Percentiles rank a stretch among this genome's conserved stretches.
Conservation (phyloP, 2,888 invertebrate genomes). For the Erebia ligea region DNA sequence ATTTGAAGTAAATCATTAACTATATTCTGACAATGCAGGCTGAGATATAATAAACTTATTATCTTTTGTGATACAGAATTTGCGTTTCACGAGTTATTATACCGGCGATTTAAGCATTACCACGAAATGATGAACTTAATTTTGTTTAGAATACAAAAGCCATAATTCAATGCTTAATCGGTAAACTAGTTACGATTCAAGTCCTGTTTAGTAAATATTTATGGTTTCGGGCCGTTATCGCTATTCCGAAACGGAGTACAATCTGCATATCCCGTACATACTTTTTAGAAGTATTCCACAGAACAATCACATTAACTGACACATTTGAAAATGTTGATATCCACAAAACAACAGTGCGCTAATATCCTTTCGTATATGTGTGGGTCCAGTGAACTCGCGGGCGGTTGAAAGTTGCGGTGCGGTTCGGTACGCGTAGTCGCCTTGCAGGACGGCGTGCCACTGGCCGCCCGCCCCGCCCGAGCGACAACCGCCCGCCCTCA, state of each 20-base stretch:
- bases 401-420: constrained; percentile 46
- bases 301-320: constrained; percentile 31
- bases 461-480: constrained; percentile 54
- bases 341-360: constrained; percentile 28
- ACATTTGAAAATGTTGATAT: constrained; percentile 21
- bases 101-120: background rate
- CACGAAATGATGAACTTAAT: background rate
- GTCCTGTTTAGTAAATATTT: constrained; percentile 1
- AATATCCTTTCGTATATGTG: constrained; percentile 19
- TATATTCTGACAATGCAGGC: too few relatives aligned
- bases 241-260: background rate
- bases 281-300: constrained; percentile 24
- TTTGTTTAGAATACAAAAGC: background rate
- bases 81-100: background rate
- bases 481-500: constrained; percentile 51
- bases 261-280: constrained; percentile 13
- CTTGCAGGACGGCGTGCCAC: constrained; percentile 67
- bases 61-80: background rate
- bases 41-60: too few relatives aligned
- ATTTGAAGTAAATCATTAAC: too few relatives aligned
- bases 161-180: background rate
- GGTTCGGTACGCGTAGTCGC: constrained; percentile 60
- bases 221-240: constrained; percentile 2
- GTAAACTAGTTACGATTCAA: background rate
- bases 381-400: constrained; percentile 40